Percentiles rank a stretch among this genome's conserved stretches.
Evolutionary conservation across 2,888 invertebrate genomes (phyloP).

Genomic region (Halictus ligatus): DNA sequence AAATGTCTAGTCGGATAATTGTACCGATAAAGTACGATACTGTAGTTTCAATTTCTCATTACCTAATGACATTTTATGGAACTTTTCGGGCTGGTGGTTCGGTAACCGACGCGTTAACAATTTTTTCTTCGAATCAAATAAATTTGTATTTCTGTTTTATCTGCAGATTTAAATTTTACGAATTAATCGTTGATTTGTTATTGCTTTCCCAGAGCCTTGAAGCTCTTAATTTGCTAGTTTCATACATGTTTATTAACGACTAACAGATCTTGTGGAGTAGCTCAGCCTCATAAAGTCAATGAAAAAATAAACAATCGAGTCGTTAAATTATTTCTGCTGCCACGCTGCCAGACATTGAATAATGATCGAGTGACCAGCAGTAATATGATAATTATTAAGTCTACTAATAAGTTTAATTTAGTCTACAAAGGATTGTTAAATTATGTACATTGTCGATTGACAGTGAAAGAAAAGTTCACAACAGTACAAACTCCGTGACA

Average conservation of each 20-base stretch:
- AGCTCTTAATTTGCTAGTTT: too few species aligned
- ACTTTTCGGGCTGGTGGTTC: not conserved
- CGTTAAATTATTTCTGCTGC: not conserved
- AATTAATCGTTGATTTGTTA: not conserved
- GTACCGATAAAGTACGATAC: not conserved
- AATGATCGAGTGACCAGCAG: not conserved
- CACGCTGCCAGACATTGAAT: not conserved
- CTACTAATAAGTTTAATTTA: not conserved
- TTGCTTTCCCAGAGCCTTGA: not conserved
- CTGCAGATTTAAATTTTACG: not conserved
- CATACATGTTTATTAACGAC: too few species aligned
- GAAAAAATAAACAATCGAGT: not conserved
- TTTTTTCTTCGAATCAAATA: not conserved
- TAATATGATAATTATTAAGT: not conserved
- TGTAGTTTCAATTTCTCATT: not conserved
- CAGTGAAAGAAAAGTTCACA: not conserved
- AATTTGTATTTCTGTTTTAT: not conserved
- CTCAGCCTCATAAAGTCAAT: not conserved
- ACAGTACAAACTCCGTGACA: too few species aligned
- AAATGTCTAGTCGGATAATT: too few species aligned
- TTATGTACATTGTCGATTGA: not conserved
- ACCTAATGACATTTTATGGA: not conserved
- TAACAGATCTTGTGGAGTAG: not conserved
- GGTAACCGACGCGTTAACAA: not conserved
- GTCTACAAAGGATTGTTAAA: not conserved